Evolutionary conservation across 2,888 invertebrate species (phyloP).

Genomic region (Notodonta dromedarius): DNA sequence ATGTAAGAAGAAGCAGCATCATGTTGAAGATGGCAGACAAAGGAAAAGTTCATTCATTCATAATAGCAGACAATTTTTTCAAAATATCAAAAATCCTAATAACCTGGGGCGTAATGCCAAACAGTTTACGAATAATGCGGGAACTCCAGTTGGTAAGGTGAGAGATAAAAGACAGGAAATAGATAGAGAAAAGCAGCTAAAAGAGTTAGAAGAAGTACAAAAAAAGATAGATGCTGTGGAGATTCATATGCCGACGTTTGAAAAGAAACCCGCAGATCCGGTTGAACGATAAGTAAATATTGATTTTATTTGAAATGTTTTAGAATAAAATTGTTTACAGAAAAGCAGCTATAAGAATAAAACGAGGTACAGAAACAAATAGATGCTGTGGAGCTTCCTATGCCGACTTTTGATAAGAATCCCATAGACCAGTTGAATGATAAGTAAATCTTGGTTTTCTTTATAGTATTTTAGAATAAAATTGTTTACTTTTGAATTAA

Average conservation of each 20-base stretch:
- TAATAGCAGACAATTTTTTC: constrained; percentile 43
- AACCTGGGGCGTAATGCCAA: neutral
- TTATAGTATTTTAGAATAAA: constrained; percentile 13
- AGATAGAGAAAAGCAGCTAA: constrained; percentile 40
- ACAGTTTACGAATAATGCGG: neutral
- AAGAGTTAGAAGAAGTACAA: constrained; percentile 49
- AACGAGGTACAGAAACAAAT: constrained; percentile 49
- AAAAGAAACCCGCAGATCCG: neutral
- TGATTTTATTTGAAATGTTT: neutral
- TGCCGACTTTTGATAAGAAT: constrained; percentile 12
- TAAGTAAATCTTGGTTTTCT: neutral
- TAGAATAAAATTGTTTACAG: constrained; percentile 14
- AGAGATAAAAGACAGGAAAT: constrained; percentile 33
- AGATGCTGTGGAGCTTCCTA: constrained; percentile 33
- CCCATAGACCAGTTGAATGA: neutral
- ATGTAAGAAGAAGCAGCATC: constrained; percentile 1
- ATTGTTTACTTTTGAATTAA: constrained; percentile 4
- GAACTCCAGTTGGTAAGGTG: neutral
- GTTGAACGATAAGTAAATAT: neutral
- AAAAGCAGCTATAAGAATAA: constrained; percentile 45
- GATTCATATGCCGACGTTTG: constrained; percentile 19
- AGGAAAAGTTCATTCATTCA: constrained; percentile 30
- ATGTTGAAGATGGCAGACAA: constrained; percentile 8
- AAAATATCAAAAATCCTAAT: constrained; percentile 11
- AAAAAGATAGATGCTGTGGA: constrained; percentile 44